Evolutionary conservation across 92 coral and sea anemone genomes (phyloP).

Genomic region (Parazoanthus darwini): DNA sequence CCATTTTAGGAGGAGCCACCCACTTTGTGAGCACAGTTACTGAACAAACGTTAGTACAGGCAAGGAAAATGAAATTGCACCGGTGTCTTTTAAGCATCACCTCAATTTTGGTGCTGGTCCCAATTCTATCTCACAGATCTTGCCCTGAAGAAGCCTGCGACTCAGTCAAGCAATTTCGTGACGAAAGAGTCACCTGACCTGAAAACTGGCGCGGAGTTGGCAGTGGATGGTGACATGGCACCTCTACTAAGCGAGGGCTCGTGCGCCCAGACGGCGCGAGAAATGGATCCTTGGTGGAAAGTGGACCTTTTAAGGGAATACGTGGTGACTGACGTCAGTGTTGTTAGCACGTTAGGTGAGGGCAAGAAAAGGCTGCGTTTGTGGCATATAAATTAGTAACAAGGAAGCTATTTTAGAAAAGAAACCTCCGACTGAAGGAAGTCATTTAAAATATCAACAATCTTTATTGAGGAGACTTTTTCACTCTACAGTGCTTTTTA

Average conservation of each 20-base stretch:
- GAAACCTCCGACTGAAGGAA: no score
- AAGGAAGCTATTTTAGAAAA: no score
- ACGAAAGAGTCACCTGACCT: constrained; percentile 34
- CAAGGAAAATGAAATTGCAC: no score
- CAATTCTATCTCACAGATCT: constrained; percentile 45
- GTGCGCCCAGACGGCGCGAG: constrained; percentile 68
- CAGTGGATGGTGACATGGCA: constrained; percentile 81
- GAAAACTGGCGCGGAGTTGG: constrained; percentile 60
- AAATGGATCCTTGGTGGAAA: constrained; percentile 81
- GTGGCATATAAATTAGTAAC: no score
- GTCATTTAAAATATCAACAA: no score
- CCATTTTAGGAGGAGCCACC: no score
- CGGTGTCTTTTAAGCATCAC: no score
- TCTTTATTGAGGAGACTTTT: no score
- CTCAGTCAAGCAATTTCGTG: constrained; percentile 65
- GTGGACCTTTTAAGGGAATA: constrained; percentile 71
- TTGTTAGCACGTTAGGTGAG: constrained; percentile 72
- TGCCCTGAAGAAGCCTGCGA: constrained; percentile 66
- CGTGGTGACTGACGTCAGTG: constrained; percentile 79
- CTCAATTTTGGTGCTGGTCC: neutral
- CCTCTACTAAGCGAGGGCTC: constrained; percentile 61
- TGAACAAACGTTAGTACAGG: no score
- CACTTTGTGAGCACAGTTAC: no score
- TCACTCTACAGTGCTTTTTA: no score
- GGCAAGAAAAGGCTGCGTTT: no score